Conservation (phyloP, 2,797 vertebrate genomes). For the Diplodus puntazzo region DNA sequence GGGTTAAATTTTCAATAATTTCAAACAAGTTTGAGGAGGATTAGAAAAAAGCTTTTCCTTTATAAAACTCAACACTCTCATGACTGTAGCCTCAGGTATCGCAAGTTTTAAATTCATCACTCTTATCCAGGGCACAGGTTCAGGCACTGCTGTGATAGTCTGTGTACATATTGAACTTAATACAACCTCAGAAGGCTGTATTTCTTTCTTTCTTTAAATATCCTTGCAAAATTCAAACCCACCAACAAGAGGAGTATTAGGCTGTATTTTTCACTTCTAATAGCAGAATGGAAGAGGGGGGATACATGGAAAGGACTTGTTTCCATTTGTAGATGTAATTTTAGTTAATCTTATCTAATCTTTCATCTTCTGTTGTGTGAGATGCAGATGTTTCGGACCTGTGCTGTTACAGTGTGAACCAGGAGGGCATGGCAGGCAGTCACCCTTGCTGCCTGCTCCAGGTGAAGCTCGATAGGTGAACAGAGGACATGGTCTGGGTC, state of each 20-base stretch:
- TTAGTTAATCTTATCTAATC: neutral
- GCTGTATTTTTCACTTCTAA: constrained; percentile 16
- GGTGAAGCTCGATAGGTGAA: constrained; percentile 85
- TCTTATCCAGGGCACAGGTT: constrained; percentile 32
- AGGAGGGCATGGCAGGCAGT: constrained; percentile 89
- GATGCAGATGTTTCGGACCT: constrained; percentile 79
- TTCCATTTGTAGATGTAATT: neutral
- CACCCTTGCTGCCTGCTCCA: constrained; percentile 85
- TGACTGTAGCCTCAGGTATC: constrained; percentile 20
- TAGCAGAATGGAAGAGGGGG: neutral
- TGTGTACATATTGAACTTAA: constrained; percentile 40
- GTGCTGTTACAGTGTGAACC: constrained; percentile 87
- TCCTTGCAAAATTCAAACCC: constrained; percentile 41
- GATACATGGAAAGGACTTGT: neutral
- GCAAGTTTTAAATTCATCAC: constrained; percentile 36
- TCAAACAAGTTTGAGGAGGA: constrained; percentile 19
- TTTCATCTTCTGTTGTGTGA: neutral
- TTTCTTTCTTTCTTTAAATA: constrained; percentile 37
- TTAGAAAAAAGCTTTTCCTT: constrained; percentile 17
- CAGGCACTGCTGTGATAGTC: neutral
- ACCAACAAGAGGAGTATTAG: neutral
- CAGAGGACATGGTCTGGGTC: constrained; percentile 87
- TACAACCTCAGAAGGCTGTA: constrained; percentile 19
- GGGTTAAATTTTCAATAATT: constrained; percentile 8
- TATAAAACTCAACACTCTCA: constrained; percentile 29